Conservation (phyloP, 2,797 vertebrate species). For the Erethizon dorsatum region DNA sequence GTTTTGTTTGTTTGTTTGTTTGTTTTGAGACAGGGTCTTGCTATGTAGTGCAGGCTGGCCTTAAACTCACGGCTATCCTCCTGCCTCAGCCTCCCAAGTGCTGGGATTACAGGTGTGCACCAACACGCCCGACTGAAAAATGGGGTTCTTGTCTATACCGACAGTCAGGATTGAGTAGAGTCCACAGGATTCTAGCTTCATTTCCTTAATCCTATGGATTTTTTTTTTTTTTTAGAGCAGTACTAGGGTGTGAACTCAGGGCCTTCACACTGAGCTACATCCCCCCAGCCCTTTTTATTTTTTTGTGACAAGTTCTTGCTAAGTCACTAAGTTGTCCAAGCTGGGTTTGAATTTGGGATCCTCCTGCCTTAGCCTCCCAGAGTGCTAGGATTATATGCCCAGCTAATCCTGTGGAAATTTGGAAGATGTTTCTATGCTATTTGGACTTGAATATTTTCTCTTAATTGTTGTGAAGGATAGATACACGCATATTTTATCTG, state of each 20-base stretch:
- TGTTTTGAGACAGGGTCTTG: too few relatives aligned
- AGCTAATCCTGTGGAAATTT: not conserved
- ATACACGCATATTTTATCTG: not conserved
- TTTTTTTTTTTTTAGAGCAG: not conserved
- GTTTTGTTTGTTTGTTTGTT: too few relatives aligned
- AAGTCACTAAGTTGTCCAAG: not conserved
- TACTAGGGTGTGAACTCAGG: not conserved
- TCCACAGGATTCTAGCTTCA: not conserved
- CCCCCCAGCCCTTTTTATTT: not conserved
- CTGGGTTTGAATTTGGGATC: not conserved
- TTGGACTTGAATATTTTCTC: constrained; percentile 58
- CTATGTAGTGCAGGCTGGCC: too few relatives aligned
- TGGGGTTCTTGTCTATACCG: not conserved
- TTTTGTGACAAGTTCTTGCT: not conserved
- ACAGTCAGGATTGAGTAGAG: not conserved
- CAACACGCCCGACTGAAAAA: not conserved
- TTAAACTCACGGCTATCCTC: too few relatives aligned
- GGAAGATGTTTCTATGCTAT: not conserved
- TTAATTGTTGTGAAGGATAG: not conserved
- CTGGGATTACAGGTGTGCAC: too few relatives aligned
- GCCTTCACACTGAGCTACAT: not conserved
- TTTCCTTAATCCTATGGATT: not conserved
- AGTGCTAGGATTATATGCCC: not conserved
- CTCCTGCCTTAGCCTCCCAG: not conserved
- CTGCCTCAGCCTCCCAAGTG: too few relatives aligned